A percentile compares a stretch with the other conserved stretches of the same genome.
Evolutionary conservation across 2,888 invertebrate genomes (phyloP).

Genomic region (Chrysolina oricalcia): DNA sequence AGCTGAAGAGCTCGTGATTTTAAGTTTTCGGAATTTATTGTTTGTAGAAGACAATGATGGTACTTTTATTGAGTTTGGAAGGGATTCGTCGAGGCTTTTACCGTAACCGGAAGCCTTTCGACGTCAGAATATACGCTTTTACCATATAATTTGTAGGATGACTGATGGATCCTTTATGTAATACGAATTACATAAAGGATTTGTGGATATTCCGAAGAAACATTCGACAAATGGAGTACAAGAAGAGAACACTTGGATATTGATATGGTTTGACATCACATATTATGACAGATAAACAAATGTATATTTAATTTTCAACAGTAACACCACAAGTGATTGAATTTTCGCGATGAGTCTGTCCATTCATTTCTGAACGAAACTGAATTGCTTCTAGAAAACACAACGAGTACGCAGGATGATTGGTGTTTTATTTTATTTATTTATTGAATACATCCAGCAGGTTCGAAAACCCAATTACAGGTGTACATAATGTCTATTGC

Average conservation of each 20-base stretch:
- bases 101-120: slow-evolving; percentile 33
- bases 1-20: slow-evolving; percentile 37
- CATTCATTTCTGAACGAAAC: too few species aligned
- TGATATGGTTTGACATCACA: background rate
- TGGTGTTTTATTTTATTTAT: too few species aligned
- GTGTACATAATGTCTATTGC: too few species aligned
- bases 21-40: slow-evolving; percentile 44
- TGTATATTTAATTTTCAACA: too few species aligned
- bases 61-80: slow-evolving; percentile 43
- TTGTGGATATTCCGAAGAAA: background rate
- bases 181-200: background rate
- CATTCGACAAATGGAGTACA: background rate
- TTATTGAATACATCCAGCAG: too few species aligned
- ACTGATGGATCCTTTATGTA: background rate
- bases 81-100: slow-evolving; percentile 40
- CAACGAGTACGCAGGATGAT: too few species aligned
- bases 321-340: too few species aligned
- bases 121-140: slow-evolving; percentile 26
- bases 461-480: too few species aligned
- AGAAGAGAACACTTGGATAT: background rate
- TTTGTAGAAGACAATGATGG: slow-evolving; percentile 46
- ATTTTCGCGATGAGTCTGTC: too few species aligned
- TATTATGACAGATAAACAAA: background rate
- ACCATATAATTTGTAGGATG: slow-evolving; percentile 19
- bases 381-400: too few species aligned